Base-by-base conservation (phyloP, 1,140 invertebrate genomes). In the Meteorus sp. region DNA sequence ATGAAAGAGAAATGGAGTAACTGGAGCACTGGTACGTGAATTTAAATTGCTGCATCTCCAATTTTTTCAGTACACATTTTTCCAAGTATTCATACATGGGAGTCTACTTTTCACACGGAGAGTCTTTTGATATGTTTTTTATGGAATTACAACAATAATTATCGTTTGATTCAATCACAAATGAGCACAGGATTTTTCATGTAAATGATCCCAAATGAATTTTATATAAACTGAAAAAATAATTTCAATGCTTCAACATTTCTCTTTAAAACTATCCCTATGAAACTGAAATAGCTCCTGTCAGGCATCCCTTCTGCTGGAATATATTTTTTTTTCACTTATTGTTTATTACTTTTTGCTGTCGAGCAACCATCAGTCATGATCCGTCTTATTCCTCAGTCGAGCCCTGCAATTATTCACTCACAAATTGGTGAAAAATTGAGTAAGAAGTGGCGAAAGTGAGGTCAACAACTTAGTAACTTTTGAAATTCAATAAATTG, bases 341-440 rank as follows among this genome's bases (percentile, higher is more conserved):
- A 47, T 22, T 25, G 19, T 22, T 47, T 22, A 25, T 27, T 15
- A 33, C 43, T 56, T 35, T 25, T n/a, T 37, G 25, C n/a, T 17
- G 55, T 35, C n/a, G n/a, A 27, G 51, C 41, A 43, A 61, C 64
- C 64, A 70, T 70, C 65, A 58, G 61, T 70, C 68, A 70, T 67
- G 65, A 69, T 69, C 67, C 56, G 60, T 69, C 65, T 70, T 69
- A 60, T 60, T 59, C 27, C 54, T 20, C 54, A 55, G 61, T 68
- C 56, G 60, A 55, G 58, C n/a, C 37, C 59, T 19, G 51, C 56
- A 62, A 62, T 62, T 62, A 62, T 51, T 59, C 59, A 62, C 48
- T 56, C 33, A 22, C 35, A 43, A 13, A 41, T 43, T 25, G 43
- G 51, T 55, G 56, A 59, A 43, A 62, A 58, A 58, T 56, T 61